Base-by-base conservation (phyloP, 2,888 invertebrate genomes). In the Euzophera pinguis region DNA sequence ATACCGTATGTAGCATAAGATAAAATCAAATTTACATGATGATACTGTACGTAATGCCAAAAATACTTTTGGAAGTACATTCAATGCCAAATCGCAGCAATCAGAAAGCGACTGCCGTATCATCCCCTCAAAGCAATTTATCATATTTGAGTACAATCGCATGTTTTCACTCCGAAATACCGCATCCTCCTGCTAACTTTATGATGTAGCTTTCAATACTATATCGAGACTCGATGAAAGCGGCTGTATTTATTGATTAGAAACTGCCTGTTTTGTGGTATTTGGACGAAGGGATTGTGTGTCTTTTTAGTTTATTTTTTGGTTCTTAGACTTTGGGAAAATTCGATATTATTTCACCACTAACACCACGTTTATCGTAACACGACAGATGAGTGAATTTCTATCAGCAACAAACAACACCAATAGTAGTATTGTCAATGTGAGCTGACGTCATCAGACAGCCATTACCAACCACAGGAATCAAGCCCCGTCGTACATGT, bases 51-150 rank as follows among this genome's bases (percentile, higher is more conserved):
- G 5, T 22, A 5, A 22, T 32, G 32, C 32, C 32, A 32, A 32
- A 22, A 32, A 32, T 32, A 32, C 32, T 14, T 14, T 32, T 45
- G 10, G n/a, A 45, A 32, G 45, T 22, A 22, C 45, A 32, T 32
- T 45, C 10, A 14, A 45, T 32, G 16, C 10, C 9, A 32, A 32
- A 32, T 34, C 32, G 32, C 32, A 45, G 45, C 45, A 45, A 45
- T 45, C 45, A 45, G 32, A 45, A 45, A 45, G 45, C 34, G 34
- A 45, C 45, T 45, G 45, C 45, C 45, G 14, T 32, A 45, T 45
- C 34, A 14, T 45, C 32, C 45, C 14, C 45, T 32, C 32, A 32
- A 16, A 45, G 45, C 45, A 45, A 45, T 45, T 45, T 45, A 45
- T 45, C 45, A 45, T 32, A 32, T 45, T 45, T 13, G 45, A 45